A percentile compares a stretch with the other conserved stretches of the same genome.
Evolutionary conservation across 2,113 vertebrate genomes (phyloP).

Genomic region (Oryzias celebensis): DNA sequence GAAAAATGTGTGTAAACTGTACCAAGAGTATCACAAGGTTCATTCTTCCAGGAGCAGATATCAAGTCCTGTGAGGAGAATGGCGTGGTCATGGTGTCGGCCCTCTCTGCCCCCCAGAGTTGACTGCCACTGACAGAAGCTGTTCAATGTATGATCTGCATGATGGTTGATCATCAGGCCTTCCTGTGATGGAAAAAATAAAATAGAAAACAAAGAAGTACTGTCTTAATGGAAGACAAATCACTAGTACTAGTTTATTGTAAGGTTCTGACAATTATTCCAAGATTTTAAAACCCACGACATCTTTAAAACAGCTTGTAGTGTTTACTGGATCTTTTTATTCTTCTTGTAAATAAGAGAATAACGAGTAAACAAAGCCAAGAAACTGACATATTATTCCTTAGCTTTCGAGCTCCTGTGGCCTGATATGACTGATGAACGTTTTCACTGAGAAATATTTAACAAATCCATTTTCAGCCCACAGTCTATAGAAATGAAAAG

Average conservation of each 20-base stretch:
- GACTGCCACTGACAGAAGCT: slow-evolving; percentile 96
- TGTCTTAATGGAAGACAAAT: slow-evolving; percentile 2
- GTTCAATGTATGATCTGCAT: slow-evolving; percentile 89
- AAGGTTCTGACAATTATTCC: no score
- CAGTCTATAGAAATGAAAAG: no score
- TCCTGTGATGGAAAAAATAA: slow-evolving; percentile 69
- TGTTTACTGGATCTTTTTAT: no score
- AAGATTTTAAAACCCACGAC: no score
- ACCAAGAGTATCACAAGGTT: slow-evolving; percentile 91
- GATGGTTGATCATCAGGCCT: slow-evolving; percentile 86
- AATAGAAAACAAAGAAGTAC: slow-evolving; percentile 4
- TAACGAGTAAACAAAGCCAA: no score
- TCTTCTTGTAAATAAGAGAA: no score
- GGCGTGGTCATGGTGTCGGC: slow-evolving; percentile 87
- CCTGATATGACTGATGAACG: no score
- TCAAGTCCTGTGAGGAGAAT: slow-evolving; percentile 89
- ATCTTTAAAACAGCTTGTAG: no score
- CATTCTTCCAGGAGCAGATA: slow-evolving; percentile 94
- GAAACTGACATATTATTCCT: no score
- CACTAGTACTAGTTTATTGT: not conserved
- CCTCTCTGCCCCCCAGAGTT: slow-evolving; percentile 80
- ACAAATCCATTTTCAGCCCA: no score
- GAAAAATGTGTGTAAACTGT: slow-evolving; percentile 6
- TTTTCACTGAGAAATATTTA: no score
- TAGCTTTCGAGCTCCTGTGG: no score